These are phyloP conservation scores for Hypselothyrea guttata DNA, from an alignment of 2,888 invertebrate genomes.

Conservation along the genomic window DNA sequence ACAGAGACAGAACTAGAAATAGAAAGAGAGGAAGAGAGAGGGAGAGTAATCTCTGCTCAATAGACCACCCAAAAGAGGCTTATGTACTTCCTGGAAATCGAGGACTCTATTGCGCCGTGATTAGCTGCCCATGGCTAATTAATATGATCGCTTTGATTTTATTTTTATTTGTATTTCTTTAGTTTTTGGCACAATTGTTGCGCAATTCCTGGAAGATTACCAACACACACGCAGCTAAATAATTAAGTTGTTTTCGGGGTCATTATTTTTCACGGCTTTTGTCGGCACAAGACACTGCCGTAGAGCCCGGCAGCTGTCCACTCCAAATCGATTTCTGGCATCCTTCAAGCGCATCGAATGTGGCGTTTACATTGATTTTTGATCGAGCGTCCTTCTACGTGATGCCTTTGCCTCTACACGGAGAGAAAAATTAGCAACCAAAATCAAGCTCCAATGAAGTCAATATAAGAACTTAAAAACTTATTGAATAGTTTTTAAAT, in stretches of 20 bases:
- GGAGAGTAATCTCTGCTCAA: background rate
- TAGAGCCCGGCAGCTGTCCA: slow-evolving; percentile 48
- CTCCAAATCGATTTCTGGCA: slow-evolving; percentile 61
- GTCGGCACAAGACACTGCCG: slow-evolving; percentile 72
- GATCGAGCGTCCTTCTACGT: slow-evolving; percentile 61
- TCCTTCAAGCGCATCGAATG: slow-evolving; percentile 62
- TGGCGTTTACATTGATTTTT: slow-evolving; percentile 54
- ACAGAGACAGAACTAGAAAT: background rate
- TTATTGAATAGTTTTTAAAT: too few relatives aligned
- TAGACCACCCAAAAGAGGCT: slow-evolving; percentile 56
- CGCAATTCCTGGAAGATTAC: slow-evolving; percentile 58
- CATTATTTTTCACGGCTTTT: slow-evolving; percentile 75
- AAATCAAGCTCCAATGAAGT: too few relatives aligned
- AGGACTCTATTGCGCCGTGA: slow-evolving; percentile 28
- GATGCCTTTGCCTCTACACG: too few relatives aligned
- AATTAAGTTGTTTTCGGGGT: slow-evolving; percentile 70
- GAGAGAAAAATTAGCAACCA: too few relatives aligned
- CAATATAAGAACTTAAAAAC: too few relatives aligned
- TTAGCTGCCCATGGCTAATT: slow-evolving; percentile 58
- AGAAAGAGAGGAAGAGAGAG: background rate
- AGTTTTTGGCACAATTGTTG: slow-evolving; percentile 71
- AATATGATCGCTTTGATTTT: slow-evolving; percentile 55
- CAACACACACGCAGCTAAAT: slow-evolving; percentile 35
- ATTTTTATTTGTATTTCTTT: background rate
- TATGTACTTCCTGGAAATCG: slow-evolving; percentile 49